Evolutionary conservation across 2,888 invertebrate species (phyloP).

Genomic region (Athetis lepigone): DNA sequence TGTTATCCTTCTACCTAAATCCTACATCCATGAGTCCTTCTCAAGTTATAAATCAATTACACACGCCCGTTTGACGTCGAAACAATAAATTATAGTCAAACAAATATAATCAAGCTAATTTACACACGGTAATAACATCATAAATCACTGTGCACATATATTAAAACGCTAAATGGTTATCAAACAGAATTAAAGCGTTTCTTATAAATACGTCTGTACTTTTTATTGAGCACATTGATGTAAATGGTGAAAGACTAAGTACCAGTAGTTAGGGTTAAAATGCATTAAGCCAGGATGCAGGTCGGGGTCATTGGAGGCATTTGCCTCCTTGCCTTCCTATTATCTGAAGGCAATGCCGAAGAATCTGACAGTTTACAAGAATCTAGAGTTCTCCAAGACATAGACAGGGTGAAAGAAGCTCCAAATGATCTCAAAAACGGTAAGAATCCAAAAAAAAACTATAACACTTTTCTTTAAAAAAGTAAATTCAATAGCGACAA

Average conservation of each 20-base stretch:
- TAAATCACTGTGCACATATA: constrained; percentile 52
- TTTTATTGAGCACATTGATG: constrained; percentile 8
- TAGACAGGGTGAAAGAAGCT: constrained; percentile 14
- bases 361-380: constrained; percentile 41
- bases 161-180: constrained; percentile 51
- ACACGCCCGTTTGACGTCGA: constrained; percentile 31
- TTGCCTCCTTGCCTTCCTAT: constrained; percentile 65
- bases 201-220: constrained; percentile 52
- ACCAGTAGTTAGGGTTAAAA: constrained; percentile 19
- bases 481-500: not conserved
- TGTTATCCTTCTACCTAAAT: not conserved
- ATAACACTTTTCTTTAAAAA: not conserved
- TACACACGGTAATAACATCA: constrained; percentile 44
- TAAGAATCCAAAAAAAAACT: constrained; percentile 34
- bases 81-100: constrained; percentile 45
- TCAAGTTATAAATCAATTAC: constrained; percentile 29
- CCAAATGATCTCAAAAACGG: constrained; percentile 63
- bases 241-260: constrained; percentile 36
- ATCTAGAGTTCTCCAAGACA: constrained; percentile 19
- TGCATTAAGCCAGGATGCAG: constrained; percentile 59
- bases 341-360: constrained; percentile 56
- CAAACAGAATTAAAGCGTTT: constrained; percentile 41
- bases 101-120: constrained; percentile 47
- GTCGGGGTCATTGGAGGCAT: constrained; percentile 57
- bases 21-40: not conserved